Evolutionary conservation across 2,113 vertebrate genomes (phyloP), one percentile per base, ranked within the genome.

Genomic region (Aegithalos caudatus): DNA sequence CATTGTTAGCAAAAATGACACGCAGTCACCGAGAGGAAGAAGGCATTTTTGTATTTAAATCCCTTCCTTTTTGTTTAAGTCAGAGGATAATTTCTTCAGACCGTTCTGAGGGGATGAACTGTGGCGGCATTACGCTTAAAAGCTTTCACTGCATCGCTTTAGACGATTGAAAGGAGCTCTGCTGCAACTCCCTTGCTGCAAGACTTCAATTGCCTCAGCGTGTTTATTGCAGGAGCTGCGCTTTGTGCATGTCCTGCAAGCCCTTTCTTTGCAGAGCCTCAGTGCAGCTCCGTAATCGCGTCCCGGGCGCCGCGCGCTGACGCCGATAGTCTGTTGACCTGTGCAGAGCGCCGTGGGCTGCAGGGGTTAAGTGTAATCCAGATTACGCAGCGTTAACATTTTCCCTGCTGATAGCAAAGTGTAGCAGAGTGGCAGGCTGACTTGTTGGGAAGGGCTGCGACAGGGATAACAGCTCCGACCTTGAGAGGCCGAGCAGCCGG

Each of bases 401-500:
- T 97, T 95, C 94, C 90, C 90, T 82, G 31, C 97, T 97, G 97
- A 96, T 97, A 97, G 14, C 95, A 27, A 77, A 94, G 92, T 92
- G 96, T 31, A 82, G 90, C 93, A 90, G 96, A 56, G 73, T 96
- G 97, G 86, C 96, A 97, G 87, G 81, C 90, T 88, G 95, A 92
- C 90, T 95, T 91, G 95, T 80, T 90, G 37, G 76, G 72, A 65
- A 57, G 95, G 84, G 97, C 96, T 86, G 96, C 71, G 82, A 94
- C 87, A 92, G 92, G 97, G 96, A 93, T 82, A 95, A 91, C 33
- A 92, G 93, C 97, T 97, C 90, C 87, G 97, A 98, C 98, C 98
- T 98, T 98, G 96, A 97, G 96, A 96, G 96, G 92, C 96, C 70
- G 42, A 90, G 86, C 83, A 93, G 86, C 79, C 95, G 38, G 93